Conservation (phyloP, 2,113 vertebrate genomes). For the Erpornis zantholeuca region DNA sequence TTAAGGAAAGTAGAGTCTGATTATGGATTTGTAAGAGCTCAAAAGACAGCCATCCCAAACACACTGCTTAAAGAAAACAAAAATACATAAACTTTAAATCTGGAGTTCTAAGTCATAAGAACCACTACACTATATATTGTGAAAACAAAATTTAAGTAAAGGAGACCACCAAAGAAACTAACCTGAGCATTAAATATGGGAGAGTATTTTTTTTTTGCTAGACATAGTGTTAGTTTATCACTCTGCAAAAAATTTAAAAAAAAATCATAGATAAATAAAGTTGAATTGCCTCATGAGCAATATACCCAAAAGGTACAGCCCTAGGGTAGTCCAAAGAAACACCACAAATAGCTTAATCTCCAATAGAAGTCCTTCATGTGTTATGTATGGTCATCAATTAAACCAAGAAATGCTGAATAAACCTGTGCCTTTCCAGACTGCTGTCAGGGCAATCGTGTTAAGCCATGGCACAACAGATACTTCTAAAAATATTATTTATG, state of each 20-base stretch:
- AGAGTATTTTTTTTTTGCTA: background rate
- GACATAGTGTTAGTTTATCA: background rate
- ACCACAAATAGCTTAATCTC: background rate
- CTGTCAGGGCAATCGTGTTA: background rate
- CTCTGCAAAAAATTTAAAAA: background rate
- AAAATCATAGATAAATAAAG: background rate
- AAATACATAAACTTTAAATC: background rate
- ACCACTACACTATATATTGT: background rate
- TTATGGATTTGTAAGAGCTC: background rate
- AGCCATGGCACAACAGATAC: background rate
- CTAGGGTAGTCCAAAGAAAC: background rate
- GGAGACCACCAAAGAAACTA: slow-evolving; percentile 17
- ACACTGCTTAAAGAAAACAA: background rate
- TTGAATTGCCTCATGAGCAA: background rate
- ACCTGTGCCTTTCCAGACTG: background rate
- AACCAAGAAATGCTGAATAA: background rate
- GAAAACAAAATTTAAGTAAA: background rate
- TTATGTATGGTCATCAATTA: background rate
- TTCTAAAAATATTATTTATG: background rate
- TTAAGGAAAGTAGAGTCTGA: background rate
- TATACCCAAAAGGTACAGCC: background rate
- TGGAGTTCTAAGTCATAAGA: background rate
- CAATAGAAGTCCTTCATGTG: background rate
- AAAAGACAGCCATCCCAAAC: background rate
- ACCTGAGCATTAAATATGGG: background rate